These are phyloP conservation scores for Carapus acus DNA, from an alignment of 2,797 vertebrate genomes.

Conservation along the genomic window DNA sequence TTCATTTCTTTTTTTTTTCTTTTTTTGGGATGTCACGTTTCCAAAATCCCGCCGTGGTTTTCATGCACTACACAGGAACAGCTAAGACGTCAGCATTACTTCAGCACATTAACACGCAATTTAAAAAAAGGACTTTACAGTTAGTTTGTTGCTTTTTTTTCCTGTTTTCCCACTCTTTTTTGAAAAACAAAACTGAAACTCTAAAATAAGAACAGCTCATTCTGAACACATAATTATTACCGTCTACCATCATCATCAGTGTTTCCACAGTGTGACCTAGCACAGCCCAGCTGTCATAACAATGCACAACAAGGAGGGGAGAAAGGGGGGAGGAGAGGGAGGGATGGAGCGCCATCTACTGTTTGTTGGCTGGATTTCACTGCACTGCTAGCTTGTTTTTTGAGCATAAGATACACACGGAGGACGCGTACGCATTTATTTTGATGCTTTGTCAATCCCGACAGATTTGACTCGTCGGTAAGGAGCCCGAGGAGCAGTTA, in stretches of 20 bases:
- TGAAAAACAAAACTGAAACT: conserved; percentile 64
- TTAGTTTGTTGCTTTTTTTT: conserved; percentile 30
- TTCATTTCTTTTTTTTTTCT: no score
- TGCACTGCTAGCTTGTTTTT: no score
- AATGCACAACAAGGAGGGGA: conserved; percentile 46
- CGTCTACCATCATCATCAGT: conserved; percentile 43
- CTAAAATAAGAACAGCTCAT: conserved; percentile 65
- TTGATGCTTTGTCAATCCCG: no score
- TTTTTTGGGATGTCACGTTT: conserved; percentile 16
- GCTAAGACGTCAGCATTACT: conserved; percentile 72
- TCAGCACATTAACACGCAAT: conserved; percentile 72
- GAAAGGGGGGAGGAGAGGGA: conserved; percentile 16
- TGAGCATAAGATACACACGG: no score
- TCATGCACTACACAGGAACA: conserved; percentile 81
- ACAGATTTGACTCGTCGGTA: no score
- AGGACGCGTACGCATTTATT: no score
- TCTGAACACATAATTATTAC: no score
- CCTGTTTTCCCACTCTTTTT: conserved; percentile 27
- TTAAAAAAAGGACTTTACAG: conserved; percentile 71
- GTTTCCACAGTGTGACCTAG: conserved; percentile 60
- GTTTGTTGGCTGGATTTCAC: no score
- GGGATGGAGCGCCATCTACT: no score
- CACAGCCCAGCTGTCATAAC: conserved; percentile 77
- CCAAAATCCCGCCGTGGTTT: conserved; percentile 54
- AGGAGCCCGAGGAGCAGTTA: no score